Conservation (phyloP, 2,113 vertebrate species). For the Microcebus griseorufus region DNA sequence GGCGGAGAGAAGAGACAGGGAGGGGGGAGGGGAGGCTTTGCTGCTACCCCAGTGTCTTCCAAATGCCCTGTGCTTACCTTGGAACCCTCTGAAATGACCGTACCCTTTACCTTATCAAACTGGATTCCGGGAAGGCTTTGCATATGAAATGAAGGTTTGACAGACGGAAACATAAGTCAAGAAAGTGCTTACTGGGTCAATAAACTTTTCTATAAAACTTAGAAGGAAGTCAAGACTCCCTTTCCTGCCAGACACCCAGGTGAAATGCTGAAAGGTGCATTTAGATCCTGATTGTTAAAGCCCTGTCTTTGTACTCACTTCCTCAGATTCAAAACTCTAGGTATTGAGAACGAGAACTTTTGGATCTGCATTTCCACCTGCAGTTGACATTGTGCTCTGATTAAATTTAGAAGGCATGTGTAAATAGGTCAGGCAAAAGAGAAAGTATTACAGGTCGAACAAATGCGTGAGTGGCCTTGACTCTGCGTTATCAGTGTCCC, state of each 20-base stretch:
- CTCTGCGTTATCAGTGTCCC: conserved; percentile 1
- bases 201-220: not conserved
- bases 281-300: not conserved
- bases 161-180: not conserved
- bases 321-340: not conserved
- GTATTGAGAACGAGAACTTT: not conserved
- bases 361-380: not conserved
- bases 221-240: not conserved
- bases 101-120: not conserved
- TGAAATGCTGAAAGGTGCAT: not conserved
- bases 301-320: not conserved
- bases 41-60: not conserved
- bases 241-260: not conserved
- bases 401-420: not conserved
- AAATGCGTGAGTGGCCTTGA: not conserved
- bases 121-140: not conserved
- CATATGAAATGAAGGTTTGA: not conserved
- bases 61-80: not conserved
- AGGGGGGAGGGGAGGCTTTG: too few relatives aligned
- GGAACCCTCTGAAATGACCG: not conserved
- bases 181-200: not conserved
- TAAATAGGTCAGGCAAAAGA: not conserved
- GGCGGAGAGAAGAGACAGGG: not conserved
- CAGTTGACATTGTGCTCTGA: not conserved
- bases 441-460: not conserved